Base-by-base conservation (phyloP, 2,797 vertebrate species). In the Intellagama lesueurii region DNA sequence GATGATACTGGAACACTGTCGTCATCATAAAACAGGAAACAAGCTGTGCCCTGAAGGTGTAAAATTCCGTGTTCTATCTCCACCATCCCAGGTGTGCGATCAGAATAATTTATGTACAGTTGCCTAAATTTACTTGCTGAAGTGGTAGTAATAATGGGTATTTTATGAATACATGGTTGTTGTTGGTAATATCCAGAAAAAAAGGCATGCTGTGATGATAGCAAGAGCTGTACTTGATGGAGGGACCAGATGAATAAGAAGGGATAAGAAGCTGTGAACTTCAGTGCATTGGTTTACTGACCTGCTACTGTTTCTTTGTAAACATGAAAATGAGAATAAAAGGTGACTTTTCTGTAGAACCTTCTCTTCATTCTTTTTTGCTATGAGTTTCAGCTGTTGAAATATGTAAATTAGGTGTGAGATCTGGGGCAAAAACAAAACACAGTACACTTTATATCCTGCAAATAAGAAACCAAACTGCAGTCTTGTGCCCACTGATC, bases 1-100 rank as follows among this genome's bases (percentile, higher is more conserved):
- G 60, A 72, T 82, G 47, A 87, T 90, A 80, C 40, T 86, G 30
- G 90, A 92, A 78, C 80, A 64, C 40, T 0, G 4, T 64, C 28
- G 35, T 64, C 52, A 11, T 28, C 81, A 68, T 69, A 77, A 60
- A 52, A 76, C 14, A 79, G 32, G 47, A 64, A 44, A 80, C 14
- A 40, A 64, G n/a, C 32, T 64, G 22, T 73, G 35, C 66, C 40
- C 28, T 8, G 49, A 68, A 32, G 40, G 32, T 80, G 64, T 47
- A 85, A 49, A 60, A 89, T 70, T 79, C 19, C 5, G 11, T 80
- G 35, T 22, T 2, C 11, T 17, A 28, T 35, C 16, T 85, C 49
- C 56, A 1, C 69, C 35, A 9, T 28, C 7, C 12, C 17, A 70
- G 24, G 8, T 7, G 40, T 56, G n/a, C 40, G 30, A 44, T 17